These are phyloP conservation scores for Andrena haemorrhoa DNA, from an alignment of 2,888 invertebrate genomes.

Conservation along the genomic window DNA sequence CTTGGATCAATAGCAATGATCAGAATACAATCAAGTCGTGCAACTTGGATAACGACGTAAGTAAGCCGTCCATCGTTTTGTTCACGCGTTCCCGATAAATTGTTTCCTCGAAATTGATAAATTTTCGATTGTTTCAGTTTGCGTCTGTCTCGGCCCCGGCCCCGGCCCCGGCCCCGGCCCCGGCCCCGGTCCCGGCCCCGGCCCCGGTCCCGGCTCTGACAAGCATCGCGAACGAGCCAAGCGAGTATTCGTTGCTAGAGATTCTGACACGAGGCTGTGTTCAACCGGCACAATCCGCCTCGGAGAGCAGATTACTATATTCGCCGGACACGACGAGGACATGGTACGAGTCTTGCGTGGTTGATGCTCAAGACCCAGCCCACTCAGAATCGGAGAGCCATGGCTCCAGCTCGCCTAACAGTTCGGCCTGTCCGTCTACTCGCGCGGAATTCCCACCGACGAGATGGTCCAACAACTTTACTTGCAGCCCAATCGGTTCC, in stretches of 20 bases:
- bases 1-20: neutral
- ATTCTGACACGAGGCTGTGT: slow-evolving; percentile 67
- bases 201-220: slow-evolving; percentile 50
- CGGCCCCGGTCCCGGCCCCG: too few species aligned
- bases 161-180: too few species aligned
- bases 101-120: neutral
- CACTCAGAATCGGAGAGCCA: slow-evolving; percentile 70
- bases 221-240: slow-evolving; percentile 58
- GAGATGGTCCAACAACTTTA: slow-evolving; percentile 49
- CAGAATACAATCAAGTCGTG: neutral
- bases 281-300: slow-evolving; percentile 67
- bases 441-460: slow-evolving; percentile 58
- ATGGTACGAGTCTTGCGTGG: slow-evolving; percentile 73
- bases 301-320: slow-evolving; percentile 62
- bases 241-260: slow-evolving; percentile 70
- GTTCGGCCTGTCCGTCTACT: slow-evolving; percentile 69
- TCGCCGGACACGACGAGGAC: slow-evolving; percentile 59
- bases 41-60: slow-evolving; percentile 18
- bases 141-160: neutral
- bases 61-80: neutral
- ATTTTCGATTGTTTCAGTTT: slow-evolving; percentile 10
- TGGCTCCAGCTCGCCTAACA: slow-evolving; percentile 69
- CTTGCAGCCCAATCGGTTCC: slow-evolving; percentile 70
- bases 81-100: neutral
- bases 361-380: slow-evolving; percentile 63